A percentile compares a stretch with the other conserved stretches of the same genome.
Evolutionary conservation across 1,140 invertebrate species (phyloP).

Genomic region (Phymastichus coffea): DNA sequence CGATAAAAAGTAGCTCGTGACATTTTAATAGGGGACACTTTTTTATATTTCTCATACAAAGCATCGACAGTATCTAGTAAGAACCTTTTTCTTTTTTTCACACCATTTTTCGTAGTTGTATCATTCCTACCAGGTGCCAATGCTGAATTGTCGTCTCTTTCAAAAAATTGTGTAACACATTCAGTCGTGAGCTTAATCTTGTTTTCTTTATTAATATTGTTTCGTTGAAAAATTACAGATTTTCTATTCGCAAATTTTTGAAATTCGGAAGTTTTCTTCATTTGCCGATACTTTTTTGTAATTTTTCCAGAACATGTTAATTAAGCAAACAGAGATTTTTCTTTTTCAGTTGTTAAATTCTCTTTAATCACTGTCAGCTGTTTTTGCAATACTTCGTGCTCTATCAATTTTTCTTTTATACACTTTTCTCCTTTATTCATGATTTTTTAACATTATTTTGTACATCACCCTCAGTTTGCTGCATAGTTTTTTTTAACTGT

Average conservation of each 20-base stretch:
- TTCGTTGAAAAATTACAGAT: background rate
- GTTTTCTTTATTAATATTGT: background rate
- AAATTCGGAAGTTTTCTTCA: background rate
- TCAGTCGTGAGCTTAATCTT: background rate
- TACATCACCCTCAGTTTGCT: too few relatives aligned
- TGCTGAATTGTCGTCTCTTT: constrained; percentile 30
- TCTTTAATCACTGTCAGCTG: background rate
- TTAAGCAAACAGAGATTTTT: background rate
- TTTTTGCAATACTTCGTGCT: background rate
- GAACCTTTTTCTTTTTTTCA: constrained; percentile 31
- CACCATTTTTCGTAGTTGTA: constrained; percentile 31
- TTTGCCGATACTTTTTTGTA: constrained; percentile 4
- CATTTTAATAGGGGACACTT: constrained; percentile 5
- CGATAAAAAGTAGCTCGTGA: constrained; percentile 16
- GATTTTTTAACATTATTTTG: too few relatives aligned
- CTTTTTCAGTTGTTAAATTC: background rate
- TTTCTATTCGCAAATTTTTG: background rate
- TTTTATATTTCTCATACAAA: constrained; percentile 27
- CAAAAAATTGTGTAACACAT: constrained; percentile 29
- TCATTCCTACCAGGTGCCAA: constrained; percentile 35
- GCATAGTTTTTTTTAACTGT: too few relatives aligned
- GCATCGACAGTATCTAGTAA: constrained; percentile 30
- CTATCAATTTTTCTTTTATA: background rate
- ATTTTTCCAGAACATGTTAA: background rate
- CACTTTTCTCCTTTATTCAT: too few relatives aligned